Conservation (phyloP, 2,797 vertebrate species). For the Austrolebias charrua region DNA sequence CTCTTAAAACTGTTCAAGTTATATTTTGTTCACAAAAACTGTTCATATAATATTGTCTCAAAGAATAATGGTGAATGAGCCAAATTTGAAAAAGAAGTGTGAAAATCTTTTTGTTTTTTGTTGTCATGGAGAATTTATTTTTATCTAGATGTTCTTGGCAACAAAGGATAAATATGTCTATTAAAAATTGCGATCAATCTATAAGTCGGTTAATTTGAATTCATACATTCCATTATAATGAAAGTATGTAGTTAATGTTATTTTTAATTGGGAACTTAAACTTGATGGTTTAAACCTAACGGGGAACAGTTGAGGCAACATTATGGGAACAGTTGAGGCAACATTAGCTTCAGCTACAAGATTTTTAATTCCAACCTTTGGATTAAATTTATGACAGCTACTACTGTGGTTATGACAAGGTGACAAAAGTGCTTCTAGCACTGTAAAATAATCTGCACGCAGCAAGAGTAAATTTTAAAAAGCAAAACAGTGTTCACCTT, state of each 20-base stretch:
- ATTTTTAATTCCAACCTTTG: background rate
- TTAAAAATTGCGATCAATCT: constrained; percentile 2
- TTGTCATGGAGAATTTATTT: constrained; percentile 8
- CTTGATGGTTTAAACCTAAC: too few relatives aligned
- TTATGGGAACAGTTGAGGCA: background rate
- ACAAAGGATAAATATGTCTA: background rate
- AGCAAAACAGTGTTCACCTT: background rate
- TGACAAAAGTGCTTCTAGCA: background rate
- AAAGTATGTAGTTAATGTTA: background rate
- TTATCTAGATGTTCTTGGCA: constrained; percentile 1
- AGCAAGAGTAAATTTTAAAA: background rate
- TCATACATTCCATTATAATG: background rate
- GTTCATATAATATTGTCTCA: constrained; percentile 2
- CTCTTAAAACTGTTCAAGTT: too few relatives aligned
- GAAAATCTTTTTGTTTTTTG: background rate
- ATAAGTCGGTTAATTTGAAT: background rate
- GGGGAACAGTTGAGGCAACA: too few relatives aligned
- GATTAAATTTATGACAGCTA: background rate
- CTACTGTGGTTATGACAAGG: background rate
- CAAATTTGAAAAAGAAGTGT: background rate
- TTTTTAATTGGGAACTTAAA: too few relatives aligned
- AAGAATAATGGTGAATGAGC: background rate
- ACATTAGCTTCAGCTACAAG: background rate
- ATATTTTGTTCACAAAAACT: background rate
- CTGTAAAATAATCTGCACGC: background rate